A percentile compares a stretch with the other conserved stretches of the same genome.
phyloP scores from a whole-genome alignment of 2,888 invertebrate genomes.

The Poecilus cupreus region DNA sequence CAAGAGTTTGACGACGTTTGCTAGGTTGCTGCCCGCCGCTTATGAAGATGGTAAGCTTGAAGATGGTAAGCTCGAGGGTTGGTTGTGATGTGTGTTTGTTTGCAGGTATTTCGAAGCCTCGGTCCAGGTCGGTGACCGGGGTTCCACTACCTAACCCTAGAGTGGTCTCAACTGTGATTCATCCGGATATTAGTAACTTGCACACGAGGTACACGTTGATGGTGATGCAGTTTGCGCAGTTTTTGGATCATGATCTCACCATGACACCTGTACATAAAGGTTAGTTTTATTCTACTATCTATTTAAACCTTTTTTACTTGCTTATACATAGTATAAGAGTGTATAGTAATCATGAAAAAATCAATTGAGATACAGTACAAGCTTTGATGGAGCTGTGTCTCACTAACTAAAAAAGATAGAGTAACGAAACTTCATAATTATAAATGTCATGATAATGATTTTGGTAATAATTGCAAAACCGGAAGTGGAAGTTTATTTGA shows the following conservation, averaged over 20 bases:
- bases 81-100: background rate
- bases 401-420: too few relatives aligned
- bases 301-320: too few relatives aligned
- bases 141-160: slow-evolving; percentile 88
- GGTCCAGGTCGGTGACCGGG: slow-evolving; percentile 84
- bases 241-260: slow-evolving; percentile 95
- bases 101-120: slow-evolving; percentile 85
- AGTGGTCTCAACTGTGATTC: slow-evolving; percentile 89
- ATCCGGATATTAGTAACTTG: slow-evolving; percentile 92
- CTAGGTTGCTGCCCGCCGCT: slow-evolving; percentile 87
- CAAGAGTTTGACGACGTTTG: slow-evolving; percentile 89
- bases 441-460: too few relatives aligned
- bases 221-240: slow-evolving; percentile 97
- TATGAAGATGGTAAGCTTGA: slow-evolving; percentile 92
- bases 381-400: too few relatives aligned
- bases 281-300: slow-evolving; percentile 67
- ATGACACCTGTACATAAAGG: slow-evolving; percentile 95
- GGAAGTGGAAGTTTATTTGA: too few relatives aligned
- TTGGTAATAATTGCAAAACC: too few relatives aligned
- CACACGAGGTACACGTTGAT: slow-evolving; percentile 92
- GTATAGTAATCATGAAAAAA: too few relatives aligned
- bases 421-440: too few relatives aligned
- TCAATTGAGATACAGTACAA: too few relatives aligned
- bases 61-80: too few relatives aligned
- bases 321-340: too few relatives aligned